These are phyloP conservation scores for Cephalopholis sonnerati DNA, from an alignment of 2,113 vertebrate species.

Conservation along the genomic window DNA sequence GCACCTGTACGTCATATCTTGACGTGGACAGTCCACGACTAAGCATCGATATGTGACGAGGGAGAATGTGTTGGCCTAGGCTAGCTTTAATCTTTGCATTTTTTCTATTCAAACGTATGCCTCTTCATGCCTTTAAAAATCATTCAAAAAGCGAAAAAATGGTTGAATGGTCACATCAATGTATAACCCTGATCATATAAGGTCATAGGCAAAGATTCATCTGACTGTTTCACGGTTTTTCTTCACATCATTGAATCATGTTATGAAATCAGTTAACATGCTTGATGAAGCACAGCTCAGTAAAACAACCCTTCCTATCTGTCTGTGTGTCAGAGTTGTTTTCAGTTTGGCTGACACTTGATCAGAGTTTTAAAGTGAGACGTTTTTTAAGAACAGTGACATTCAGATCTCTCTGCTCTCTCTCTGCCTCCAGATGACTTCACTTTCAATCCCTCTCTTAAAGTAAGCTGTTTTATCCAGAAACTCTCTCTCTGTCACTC, in stretches of 20 bases:
- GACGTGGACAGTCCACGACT: too few relatives aligned
- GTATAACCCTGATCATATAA: too few relatives aligned
- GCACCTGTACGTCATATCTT: too few relatives aligned
- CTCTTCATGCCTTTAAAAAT: too few relatives aligned
- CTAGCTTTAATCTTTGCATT: too few relatives aligned
- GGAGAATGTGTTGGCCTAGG: too few relatives aligned
- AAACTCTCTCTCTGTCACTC: conserved; percentile 6
- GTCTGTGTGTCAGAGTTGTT: background rate
- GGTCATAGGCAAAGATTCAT: too few relatives aligned
- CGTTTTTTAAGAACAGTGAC: background rate
- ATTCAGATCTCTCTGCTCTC: background rate
- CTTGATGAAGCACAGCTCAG: background rate
- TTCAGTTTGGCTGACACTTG: background rate
- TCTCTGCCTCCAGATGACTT: background rate
- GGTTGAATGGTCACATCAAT: too few relatives aligned
- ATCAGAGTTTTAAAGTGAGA: background rate
- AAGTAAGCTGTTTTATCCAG: conserved; percentile 8
- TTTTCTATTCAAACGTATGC: too few relatives aligned
- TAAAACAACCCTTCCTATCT: background rate
- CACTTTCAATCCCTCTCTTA: conserved; percentile 4
- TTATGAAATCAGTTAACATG: background rate
- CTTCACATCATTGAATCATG: background rate
- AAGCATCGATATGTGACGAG: too few relatives aligned
- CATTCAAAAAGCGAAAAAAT: too few relatives aligned
- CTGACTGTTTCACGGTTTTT: too few relatives aligned